Conservation (phyloP, 2,797 vertebrate genomes). For the Gambelia wislizenii region DNA sequence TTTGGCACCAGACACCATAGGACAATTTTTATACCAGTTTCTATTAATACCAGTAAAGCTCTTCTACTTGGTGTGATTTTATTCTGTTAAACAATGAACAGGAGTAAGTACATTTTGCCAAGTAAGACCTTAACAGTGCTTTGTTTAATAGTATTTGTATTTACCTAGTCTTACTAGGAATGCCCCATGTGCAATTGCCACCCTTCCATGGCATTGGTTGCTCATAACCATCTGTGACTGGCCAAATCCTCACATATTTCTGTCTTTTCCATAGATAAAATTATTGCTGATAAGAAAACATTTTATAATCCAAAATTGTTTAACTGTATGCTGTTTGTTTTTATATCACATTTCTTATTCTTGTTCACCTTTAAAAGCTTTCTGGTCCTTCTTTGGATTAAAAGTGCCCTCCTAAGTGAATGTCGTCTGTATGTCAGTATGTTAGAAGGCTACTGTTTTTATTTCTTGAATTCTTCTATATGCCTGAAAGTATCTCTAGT, state of each 20-base stretch:
- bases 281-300: neutral
- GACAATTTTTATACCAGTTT: neutral
- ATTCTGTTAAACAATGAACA: neutral
- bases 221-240: neutral
- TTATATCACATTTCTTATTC: neutral
- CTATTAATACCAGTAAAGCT: neutral
- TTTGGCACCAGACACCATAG: neutral
- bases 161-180: neutral
- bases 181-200: neutral
- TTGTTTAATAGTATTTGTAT: neutral
- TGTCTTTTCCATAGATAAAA: neutral
- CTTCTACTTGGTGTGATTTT: neutral
- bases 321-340: neutral
- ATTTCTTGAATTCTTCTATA: neutral
- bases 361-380: neutral
- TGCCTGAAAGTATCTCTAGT: neutral
- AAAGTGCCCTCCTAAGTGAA: neutral
- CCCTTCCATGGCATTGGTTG: neutral
- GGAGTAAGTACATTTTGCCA: neutral
- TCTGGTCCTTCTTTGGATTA: neutral
- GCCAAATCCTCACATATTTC: neutral
- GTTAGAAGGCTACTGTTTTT: neutral
- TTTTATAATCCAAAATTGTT: neutral
- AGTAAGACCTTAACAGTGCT: neutral
- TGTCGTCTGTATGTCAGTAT: neutral